Percentiles rank a stretch among this genome's conserved stretches.
Evolutionary conservation across 2,888 invertebrate genomes (phyloP).

Genomic region (Falcaria lacertinaria): DNA sequence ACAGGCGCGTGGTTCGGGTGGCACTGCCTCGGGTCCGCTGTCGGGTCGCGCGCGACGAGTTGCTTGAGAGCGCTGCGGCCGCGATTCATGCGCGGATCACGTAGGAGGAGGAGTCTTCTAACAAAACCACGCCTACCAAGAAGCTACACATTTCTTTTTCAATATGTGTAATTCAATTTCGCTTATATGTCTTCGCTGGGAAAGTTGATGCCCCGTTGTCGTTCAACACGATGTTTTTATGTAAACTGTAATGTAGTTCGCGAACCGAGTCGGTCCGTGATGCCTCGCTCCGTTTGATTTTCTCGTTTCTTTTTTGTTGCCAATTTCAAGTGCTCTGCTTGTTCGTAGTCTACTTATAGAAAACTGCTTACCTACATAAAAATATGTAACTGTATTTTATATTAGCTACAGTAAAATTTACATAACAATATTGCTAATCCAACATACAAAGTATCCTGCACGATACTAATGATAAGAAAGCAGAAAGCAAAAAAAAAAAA

Average conservation of each 20-base stretch:
- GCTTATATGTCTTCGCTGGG: slow-evolving; percentile 78
- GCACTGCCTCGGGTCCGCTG: slow-evolving; percentile 47
- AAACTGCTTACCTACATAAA: too few relatives aligned
- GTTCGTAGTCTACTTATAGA: slow-evolving; percentile 40
- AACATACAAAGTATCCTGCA: too few relatives aligned
- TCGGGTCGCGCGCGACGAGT: slow-evolving; percentile 40
- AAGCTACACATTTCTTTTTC: slow-evolving; percentile 80
- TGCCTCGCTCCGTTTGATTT: slow-evolving; percentile 63
- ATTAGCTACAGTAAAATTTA: neutral
- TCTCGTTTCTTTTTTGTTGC: slow-evolving; percentile 54
- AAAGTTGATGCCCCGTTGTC: slow-evolving; percentile 79
- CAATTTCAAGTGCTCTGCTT: slow-evolving; percentile 72
- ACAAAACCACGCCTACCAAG: slow-evolving; percentile 76
- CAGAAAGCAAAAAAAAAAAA: too few relatives aligned
- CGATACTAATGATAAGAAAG: too few relatives aligned
- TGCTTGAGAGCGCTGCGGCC: slow-evolving; percentile 49
- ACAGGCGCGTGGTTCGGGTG: slow-evolving; percentile 36
- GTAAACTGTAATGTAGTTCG: slow-evolving; percentile 79
- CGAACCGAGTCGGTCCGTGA: slow-evolving; percentile 69
- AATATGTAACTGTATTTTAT: too few relatives aligned
- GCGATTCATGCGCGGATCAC: slow-evolving; percentile 70
- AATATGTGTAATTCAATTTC: slow-evolving; percentile 81
- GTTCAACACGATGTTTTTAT: slow-evolving; percentile 79
- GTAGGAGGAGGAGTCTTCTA: slow-evolving; percentile 72
- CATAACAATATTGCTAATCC: neutral